Percentiles rank a stretch among this genome's conserved stretches.
phyloP scores from a whole-genome alignment of 2,888 invertebrate genomes.

The Melitaea athalia region DNA sequence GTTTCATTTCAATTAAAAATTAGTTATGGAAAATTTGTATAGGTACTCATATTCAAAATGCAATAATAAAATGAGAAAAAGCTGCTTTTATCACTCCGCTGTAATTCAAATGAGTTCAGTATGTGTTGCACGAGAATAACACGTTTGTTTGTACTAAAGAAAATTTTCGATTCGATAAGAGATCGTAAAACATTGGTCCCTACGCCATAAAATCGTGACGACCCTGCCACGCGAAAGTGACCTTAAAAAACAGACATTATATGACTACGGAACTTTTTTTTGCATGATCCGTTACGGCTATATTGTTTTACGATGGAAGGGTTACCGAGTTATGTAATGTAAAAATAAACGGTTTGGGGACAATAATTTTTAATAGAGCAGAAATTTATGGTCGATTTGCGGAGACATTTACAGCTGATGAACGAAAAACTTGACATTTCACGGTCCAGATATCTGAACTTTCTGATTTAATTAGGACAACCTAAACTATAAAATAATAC shows the following conservation, averaged over 20 bases:
- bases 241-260: conserved; percentile 60
- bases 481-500: not conserved
- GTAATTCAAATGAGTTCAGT: conserved; percentile 24
- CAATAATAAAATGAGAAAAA: conserved; percentile 9
- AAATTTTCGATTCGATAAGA: conserved; percentile 74
- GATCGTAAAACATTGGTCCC: conserved; percentile 75
- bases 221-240: conserved; percentile 61
- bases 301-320: conserved; percentile 76
- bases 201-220: conserved; percentile 69
- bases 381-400: conserved; percentile 75
- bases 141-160: conserved; percentile 65
- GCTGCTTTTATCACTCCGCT: conserved; percentile 9
- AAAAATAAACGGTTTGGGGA: conserved; percentile 72
- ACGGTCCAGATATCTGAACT: conserved; percentile 55
- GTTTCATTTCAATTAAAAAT: no score
- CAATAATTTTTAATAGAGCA: conserved; percentile 77
- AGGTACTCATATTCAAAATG: not conserved
- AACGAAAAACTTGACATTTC: conserved; percentile 63
- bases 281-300: conserved; percentile 59
- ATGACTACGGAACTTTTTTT: conserved; percentile 60
- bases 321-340: conserved; percentile 76
- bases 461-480: conserved; percentile 7
- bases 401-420: conserved; percentile 76
- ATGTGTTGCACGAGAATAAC: conserved; percentile 48
- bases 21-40: not conserved